These are phyloP conservation scores for Drosophila bunnanda DNA, from an alignment of 2,888 invertebrate genomes.

Conservation along the genomic window DNA sequence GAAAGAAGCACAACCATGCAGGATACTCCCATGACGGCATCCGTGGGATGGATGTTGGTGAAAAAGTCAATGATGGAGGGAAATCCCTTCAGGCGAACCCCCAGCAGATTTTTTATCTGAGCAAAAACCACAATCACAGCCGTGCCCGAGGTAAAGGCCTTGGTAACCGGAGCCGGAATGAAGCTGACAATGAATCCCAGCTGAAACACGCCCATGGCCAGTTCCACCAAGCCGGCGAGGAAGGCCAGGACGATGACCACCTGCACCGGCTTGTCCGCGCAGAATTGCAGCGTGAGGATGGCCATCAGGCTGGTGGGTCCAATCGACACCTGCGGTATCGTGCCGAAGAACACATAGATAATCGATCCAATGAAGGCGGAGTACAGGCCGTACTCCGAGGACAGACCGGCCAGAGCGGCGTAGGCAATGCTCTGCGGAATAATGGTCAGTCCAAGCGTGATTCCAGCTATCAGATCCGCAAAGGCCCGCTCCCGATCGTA, in stretches of 20 bases:
- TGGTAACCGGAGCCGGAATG: slow-evolving; percentile 92
- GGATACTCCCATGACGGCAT: slow-evolving; percentile 88
- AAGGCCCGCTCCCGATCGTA: slow-evolving; percentile 89
- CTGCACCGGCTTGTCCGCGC: slow-evolving; percentile 89
- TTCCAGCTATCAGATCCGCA: slow-evolving; percentile 94
- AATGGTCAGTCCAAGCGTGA: slow-evolving; percentile 95
- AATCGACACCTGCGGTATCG: slow-evolving; percentile 93
- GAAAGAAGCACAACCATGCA: slow-evolving; percentile 88
- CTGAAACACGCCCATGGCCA: slow-evolving; percentile 92
- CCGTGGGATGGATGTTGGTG: slow-evolving; percentile 86
- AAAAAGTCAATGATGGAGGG: slow-evolving; percentile 83
- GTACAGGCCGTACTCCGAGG: slow-evolving; percentile 96
- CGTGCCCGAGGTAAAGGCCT: slow-evolving; percentile 94
- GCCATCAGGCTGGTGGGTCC: slow-evolving; percentile 98
- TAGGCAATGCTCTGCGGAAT: slow-evolving; percentile 97
- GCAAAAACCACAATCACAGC: slow-evolving; percentile 91
- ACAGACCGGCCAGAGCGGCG: slow-evolving; percentile 92
- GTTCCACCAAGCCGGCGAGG: slow-evolving; percentile 90
- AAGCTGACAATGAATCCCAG: slow-evolving; percentile 93
- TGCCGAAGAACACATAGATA: slow-evolving; percentile 94
- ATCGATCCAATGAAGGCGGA: slow-evolving; percentile 96
- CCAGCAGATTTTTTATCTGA: slow-evolving; percentile 91
- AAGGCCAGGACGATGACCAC: slow-evolving; percentile 91
- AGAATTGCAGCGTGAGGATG: slow-evolving; percentile 91
- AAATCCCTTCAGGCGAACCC: slow-evolving; percentile 86